Conservation (phyloP, 2,113 vertebrate genomes). For the Thomomys bottae region DNA sequence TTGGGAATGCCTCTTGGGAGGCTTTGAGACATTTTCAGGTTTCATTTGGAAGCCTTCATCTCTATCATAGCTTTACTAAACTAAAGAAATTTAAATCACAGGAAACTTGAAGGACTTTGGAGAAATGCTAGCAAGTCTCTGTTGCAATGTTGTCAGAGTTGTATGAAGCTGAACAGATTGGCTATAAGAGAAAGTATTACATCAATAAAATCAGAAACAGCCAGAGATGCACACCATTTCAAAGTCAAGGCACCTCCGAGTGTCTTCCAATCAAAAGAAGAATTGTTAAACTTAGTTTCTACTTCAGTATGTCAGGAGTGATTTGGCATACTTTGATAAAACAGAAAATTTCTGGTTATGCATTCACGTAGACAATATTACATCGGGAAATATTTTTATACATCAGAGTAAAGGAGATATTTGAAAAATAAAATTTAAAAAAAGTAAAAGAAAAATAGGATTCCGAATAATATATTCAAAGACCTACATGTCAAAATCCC, state of each 20-base stretch:
- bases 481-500: neutral
- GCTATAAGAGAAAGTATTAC: constrained; percentile 13
- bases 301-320: constrained; percentile 72
- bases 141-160: constrained; percentile 37
- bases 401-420: constrained; percentile 62
- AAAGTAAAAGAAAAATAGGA: constrained; percentile 8
- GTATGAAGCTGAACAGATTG: constrained; percentile 40
- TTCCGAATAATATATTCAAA: neutral
- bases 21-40: constrained; percentile 16
- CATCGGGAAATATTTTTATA: constrained; percentile 72
- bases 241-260: constrained; percentile 51
- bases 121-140: constrained; percentile 54
- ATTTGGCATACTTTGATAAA: constrained; percentile 79
- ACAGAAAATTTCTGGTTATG: constrained; percentile 80
- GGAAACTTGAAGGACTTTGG: constrained; percentile 58
- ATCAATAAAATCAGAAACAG: constrained; percentile 61
- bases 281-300: neutral
- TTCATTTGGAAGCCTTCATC: constrained; percentile 51
- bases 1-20: neutral
- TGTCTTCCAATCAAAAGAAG: neutral
- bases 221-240: constrained; percentile 80
- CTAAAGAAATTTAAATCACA: constrained; percentile 38
- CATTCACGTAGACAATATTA: constrained; percentile 75
- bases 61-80: constrained; percentile 32
- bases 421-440: constrained; percentile 44